Conservation (phyloP, 2,888 invertebrate species). For the Pterostichus niger region DNA sequence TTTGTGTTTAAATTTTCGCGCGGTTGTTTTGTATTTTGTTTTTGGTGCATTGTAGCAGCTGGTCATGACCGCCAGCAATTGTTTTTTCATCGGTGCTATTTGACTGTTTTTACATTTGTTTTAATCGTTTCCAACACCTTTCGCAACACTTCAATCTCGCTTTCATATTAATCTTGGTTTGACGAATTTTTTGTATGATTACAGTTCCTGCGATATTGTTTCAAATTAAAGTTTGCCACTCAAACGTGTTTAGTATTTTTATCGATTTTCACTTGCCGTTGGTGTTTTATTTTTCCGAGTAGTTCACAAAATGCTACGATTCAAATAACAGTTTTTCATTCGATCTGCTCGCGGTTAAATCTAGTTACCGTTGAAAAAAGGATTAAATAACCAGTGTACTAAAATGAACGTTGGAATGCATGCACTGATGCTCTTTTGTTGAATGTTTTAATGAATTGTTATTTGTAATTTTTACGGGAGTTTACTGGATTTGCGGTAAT, state of each 20-base stretch:
- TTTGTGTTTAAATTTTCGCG: slow-evolving; percentile 4
- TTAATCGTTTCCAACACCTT: no score
- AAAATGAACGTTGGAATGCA: no score
- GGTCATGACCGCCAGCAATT: background rate
- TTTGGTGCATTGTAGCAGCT: background rate
- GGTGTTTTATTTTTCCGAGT: slow-evolving; percentile 5
- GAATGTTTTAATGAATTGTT: slow-evolving; percentile 14
- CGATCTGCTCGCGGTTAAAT: slow-evolving; percentile 16
- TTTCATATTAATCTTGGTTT: no score
- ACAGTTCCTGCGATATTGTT: no score
- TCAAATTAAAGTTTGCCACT: background rate
- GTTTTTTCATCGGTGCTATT: no score
- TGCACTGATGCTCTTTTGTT: no score
- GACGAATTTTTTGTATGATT: no score
- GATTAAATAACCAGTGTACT: slow-evolving; percentile 26
- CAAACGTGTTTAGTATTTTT: slow-evolving; percentile 1
- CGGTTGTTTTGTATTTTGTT: slow-evolving; percentile 22
- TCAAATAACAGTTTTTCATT: slow-evolving; percentile 53
- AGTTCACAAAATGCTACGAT: slow-evolving; percentile 19
- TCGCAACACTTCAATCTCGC: no score
- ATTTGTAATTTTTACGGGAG: background rate
- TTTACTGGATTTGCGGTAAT: no score
- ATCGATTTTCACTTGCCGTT: slow-evolving; percentile 22
- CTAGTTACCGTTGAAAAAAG: slow-evolving; percentile 43
- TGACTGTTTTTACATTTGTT: no score